Evolutionary conservation across 2,797 vertebrate genomes (phyloP).

Genomic region (Rhincodon typus): DNA sequence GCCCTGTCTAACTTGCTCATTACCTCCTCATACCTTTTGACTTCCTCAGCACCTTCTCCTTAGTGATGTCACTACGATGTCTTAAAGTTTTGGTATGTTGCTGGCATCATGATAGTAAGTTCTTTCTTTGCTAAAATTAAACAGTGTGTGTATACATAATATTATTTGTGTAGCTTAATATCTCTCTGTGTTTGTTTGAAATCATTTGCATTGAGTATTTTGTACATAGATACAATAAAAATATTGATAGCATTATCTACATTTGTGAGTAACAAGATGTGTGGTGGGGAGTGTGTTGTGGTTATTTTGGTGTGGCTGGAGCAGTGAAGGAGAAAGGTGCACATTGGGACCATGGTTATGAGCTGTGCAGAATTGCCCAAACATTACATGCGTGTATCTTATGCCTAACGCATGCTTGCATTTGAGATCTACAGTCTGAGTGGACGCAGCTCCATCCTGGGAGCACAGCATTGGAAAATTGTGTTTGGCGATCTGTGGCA

Average conservation of each 20-base stretch:
- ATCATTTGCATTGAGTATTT: constrained; percentile 26
- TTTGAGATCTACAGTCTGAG: neutral
- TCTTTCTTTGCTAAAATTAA: neutral
- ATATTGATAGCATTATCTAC: neutral
- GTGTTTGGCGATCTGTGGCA: too few relatives aligned
- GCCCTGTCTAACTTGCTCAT: too few relatives aligned
- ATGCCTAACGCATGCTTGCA: neutral
- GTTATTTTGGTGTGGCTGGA: neutral
- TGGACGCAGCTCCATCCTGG: neutral
- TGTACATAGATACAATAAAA: constrained; percentile 25
- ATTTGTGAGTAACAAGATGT: neutral
- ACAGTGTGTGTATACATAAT: neutral
- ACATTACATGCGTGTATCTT: neutral
- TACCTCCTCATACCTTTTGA: too few relatives aligned
- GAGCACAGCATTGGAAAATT: neutral
- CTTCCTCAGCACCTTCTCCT: too few relatives aligned
- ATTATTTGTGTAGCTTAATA: constrained; percentile 9
- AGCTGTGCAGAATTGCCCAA: neutral
- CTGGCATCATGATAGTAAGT: neutral
- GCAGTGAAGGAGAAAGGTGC: neutral
- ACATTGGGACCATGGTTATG: too few relatives aligned
- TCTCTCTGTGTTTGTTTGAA: constrained; percentile 3
- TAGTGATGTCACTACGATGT: too few relatives aligned
- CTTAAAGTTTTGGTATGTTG: too few relatives aligned
- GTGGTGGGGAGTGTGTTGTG: neutral